A percentile compares a stretch with the other conserved stretches of the same genome.
Conservation (phyloP, 2,113 vertebrate genomes). For the Todiramphus saurophagus region DNA sequence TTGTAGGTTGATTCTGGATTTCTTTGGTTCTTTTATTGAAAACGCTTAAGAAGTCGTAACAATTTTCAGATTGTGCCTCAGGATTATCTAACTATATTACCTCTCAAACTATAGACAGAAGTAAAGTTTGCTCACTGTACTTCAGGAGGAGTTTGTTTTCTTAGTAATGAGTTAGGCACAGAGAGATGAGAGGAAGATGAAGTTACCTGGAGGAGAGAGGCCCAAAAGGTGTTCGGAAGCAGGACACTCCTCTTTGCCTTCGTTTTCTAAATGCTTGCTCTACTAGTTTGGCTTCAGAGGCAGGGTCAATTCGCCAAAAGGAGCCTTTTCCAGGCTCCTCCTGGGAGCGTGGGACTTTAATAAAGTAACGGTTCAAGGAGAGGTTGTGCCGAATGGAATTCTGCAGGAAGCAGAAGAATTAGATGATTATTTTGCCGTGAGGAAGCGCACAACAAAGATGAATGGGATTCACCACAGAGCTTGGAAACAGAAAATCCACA, state of each 20-base stretch:
- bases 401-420: slow-evolving; percentile 72
- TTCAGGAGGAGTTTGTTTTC: not conserved
- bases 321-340: slow-evolving; percentile 98
- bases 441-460: not conserved
- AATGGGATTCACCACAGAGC: not conserved
- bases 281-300: slow-evolving; percentile 93
- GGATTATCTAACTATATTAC: not conserved
- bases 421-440: not conserved
- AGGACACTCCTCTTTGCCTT: slow-evolving; percentile 93
- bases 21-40: not conserved
- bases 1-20: not conserved
- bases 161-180: not conserved
- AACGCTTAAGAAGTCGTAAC: not conserved
- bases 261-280: slow-evolving; percentile 98
- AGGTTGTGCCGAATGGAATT: slow-evolving; percentile 99
- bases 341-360: slow-evolving; percentile 98
- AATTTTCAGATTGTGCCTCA: not conserved
- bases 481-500: not conserved
- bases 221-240: slow-evolving; percentile 96
- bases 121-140: not conserved
- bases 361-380: slow-evolving; percentile 97
- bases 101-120: not conserved
- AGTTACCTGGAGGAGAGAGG: slow-evolving; percentile 93
- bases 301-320: slow-evolving; percentile 96
- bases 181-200: not conserved